Evolutionary conservation across 2,888 invertebrate genomes (phyloP).

Genomic region (Ophonus ardosiacus): DNA sequence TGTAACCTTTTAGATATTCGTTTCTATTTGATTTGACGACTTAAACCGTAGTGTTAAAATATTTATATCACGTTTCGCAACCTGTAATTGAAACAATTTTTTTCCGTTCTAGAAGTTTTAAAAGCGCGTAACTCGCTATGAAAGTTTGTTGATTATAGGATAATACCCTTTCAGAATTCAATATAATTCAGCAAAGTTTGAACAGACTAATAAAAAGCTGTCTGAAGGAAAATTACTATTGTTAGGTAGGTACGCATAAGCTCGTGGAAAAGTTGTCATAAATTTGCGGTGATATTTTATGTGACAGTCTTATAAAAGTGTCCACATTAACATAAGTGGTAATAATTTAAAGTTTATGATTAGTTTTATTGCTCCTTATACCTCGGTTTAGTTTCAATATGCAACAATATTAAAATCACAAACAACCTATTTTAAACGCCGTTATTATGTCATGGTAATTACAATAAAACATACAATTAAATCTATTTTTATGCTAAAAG

Average conservation of each 20-base stretch:
- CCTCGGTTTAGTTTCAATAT: conserved; percentile 10
- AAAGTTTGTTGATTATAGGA: conserved; percentile 34
- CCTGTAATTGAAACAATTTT: conserved; percentile 11
- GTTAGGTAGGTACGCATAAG: background rate
- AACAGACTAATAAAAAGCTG: conserved; percentile 35
- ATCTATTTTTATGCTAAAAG: conserved; percentile 43
- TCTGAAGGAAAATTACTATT: conserved; percentile 33
- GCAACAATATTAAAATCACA: conserved; percentile 42
- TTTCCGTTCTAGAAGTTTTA: background rate
- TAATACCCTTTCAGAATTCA: conserved; percentile 37
- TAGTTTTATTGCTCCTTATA: conserved; percentile 16
- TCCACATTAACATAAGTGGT: conserved; percentile 17
- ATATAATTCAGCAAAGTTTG: conserved; percentile 24
- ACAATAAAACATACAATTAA: conserved; percentile 48
- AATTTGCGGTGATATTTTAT: conserved; percentile 32
- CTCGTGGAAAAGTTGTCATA: conserved; percentile 25
- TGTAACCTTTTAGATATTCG: no score
- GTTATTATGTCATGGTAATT: conserved; percentile 22
- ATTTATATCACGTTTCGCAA: conserved; percentile 8
- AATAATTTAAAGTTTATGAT: conserved; percentile 42
- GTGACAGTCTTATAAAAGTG: conserved; percentile 30
- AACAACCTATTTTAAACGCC: conserved; percentile 24
- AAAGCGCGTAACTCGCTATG: conserved; percentile 20
- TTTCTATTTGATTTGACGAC: no score
- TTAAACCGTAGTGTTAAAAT: background rate